Conservation (phyloP, 2,888 invertebrate species). For the Lepidochrysops patricia region DNA sequence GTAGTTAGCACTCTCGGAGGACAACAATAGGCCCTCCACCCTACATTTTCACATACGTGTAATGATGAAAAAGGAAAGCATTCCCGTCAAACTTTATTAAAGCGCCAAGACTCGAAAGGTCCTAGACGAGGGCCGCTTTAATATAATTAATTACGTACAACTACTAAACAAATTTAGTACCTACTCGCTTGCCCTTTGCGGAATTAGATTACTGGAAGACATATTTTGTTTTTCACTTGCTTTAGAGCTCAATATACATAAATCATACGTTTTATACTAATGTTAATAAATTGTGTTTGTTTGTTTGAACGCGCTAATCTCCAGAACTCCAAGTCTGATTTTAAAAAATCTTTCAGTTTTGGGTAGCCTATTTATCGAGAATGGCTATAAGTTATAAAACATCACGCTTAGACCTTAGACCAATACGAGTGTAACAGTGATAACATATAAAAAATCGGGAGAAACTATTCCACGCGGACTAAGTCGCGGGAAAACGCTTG, state of each 20-base stretch:
- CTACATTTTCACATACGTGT: constrained; percentile 26
- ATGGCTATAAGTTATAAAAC: too few relatives aligned
- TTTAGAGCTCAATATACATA: not conserved
- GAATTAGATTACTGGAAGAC: not conserved
- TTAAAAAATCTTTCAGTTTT: too few relatives aligned
- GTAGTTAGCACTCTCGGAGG: constrained; percentile 48
- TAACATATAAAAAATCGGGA: too few relatives aligned
- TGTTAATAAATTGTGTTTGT: too few relatives aligned
- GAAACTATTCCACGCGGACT: too few relatives aligned
- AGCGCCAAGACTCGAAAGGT: constrained; percentile 21
- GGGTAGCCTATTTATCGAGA: too few relatives aligned
- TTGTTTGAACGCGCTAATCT: too few relatives aligned
- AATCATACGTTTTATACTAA: not conserved
- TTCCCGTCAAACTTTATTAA: constrained; percentile 22
- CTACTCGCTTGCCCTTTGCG: not conserved
- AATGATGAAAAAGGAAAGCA: constrained; percentile 24
- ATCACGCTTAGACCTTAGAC: too few relatives aligned
- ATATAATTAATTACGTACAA: constrained; percentile 19
- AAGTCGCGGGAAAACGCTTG: too few relatives aligned
- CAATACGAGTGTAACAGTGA: too few relatives aligned
- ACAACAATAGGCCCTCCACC: constrained; percentile 30
- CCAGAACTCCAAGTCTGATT: too few relatives aligned
- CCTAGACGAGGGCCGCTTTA: constrained; percentile 16
- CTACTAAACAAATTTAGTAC: not conserved
- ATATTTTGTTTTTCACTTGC: not conserved